Percentiles rank a stretch among this genome's conserved stretches.
Conservation (phyloP, 2,113 vertebrate species). For the Origma solitaria region DNA sequence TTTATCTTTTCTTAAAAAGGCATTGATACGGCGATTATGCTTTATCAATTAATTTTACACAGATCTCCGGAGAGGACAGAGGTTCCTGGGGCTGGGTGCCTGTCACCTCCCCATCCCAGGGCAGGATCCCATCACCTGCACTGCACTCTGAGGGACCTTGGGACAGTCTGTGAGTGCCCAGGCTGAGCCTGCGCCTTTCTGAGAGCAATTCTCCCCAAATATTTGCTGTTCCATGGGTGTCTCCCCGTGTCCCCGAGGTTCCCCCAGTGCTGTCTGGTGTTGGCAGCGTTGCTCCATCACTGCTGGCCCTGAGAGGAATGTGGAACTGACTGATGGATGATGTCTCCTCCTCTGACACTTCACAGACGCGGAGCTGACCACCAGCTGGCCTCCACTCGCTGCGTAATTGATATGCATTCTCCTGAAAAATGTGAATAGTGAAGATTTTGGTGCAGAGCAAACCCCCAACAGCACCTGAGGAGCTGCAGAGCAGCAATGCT, state of each 20-base stretch:
- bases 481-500: not conserved
- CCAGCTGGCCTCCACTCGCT: not conserved
- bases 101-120: not conserved
- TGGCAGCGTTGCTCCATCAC: not conserved
- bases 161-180: not conserved
- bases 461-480: rapidly evolving
- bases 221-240: not conserved
- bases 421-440: not conserved
- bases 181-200: not conserved
- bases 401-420: rapidly evolving
- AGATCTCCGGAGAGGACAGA: rapidly evolving
- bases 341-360: not conserved
- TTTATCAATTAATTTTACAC: slow-evolving; percentile 44
- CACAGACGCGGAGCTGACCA: not conserved
- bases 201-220: not conserved
- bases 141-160: not conserved
- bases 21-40: slow-evolving; percentile 46
- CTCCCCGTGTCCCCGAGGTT: rapidly evolving
- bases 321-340: not conserved
- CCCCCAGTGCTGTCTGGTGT: rapidly evolving
- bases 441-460: not conserved
- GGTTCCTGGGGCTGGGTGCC: not conserved
- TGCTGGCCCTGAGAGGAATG: not conserved
- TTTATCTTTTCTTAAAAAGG: slow-evolving; percentile 63
- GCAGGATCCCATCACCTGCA: not conserved